Evolutionary conservation across 2,888 invertebrate species (phyloP), one percentile per base, ranked within the genome.

Genomic region (Cerceris ruficornis): DNA sequence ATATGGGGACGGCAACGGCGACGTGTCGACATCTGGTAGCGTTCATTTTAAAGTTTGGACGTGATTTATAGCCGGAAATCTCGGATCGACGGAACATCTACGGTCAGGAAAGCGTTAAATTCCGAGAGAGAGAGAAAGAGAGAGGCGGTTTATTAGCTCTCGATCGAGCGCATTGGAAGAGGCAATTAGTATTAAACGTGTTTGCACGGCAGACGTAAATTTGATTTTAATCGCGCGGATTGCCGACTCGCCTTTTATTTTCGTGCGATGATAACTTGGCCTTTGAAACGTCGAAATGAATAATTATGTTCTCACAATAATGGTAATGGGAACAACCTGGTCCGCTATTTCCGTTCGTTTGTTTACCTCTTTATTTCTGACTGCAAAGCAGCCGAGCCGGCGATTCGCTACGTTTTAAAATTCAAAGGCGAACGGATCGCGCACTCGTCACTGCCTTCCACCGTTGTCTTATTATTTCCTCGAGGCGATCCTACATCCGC

Each of bases 351-450:
- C 78, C 81, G 81, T 78, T 69, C 66, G 82, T 72, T 75, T 78
- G 75, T 81, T 81, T 81, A 81, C 78, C 81, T 75, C 81, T 81
- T 81, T 81, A 81, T 77, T 81, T 77, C 81, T 64, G 69, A 77
- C 77, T 72, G 71, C 67, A 70, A 80, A 55, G 77, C 77, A 64
- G 69, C 68, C 66, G 70, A 81, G 67, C 55, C 73, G 76, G 61
- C 70, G 81, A 69, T 75, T 75, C 75, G 61, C 76, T 49, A 76
- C 64, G 72, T 76, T 80, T 80, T 80, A 80, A 80, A 79, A 79
- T 79, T 79, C 78, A 78, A 78, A 78, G 79, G 64, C 74, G 68
- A 62, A 11, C 14, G 39, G 49, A n/a, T 50, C 28, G 49, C 64
- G 59, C 17, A 60, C 39, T 52, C 79, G 65, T 79, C 74, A 73